Conservation (phyloP, 2,888 invertebrate species). For the Galeopsomyia nigrocyanea region DNA sequence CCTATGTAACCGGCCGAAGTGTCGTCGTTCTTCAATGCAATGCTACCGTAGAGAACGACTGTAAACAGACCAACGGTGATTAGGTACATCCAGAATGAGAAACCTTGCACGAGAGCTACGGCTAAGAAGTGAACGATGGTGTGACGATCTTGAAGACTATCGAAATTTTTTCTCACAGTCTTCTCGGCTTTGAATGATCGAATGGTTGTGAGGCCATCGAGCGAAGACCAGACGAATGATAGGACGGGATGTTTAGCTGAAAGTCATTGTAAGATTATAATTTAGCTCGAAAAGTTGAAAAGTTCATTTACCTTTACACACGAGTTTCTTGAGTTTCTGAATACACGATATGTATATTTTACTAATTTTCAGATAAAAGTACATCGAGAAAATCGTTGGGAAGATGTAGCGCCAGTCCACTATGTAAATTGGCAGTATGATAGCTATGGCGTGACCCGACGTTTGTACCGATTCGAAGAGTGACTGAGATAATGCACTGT, state of each 20-base stretch:
- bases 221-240: constrained; percentile 87
- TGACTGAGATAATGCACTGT: constrained; percentile 78
- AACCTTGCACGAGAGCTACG: no score
- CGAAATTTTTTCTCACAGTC: constrained; percentile 82
- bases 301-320: constrained; percentile 42
- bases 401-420: constrained; percentile 80
- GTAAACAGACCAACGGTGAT: no score
- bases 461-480: constrained; percentile 77
- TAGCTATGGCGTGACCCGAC: constrained; percentile 79
- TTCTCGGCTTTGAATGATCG: constrained; percentile 82
- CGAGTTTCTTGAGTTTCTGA: constrained; percentile 78
- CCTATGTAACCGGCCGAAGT: constrained; percentile 78
- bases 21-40: constrained; percentile 55
- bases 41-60: no score
- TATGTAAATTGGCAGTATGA: constrained; percentile 79
- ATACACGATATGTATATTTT: no score
- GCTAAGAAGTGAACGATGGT: constrained; percentile 76
- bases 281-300: not conserved
- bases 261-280: constrained; percentile 11
- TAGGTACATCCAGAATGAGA: no score
- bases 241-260: constrained; percentile 85
- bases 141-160: constrained; percentile 78
- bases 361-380: no score
- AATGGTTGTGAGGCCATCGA: constrained; percentile 89
- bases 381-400: no score